Evolutionary conservation across 2,797 vertebrate genomes (phyloP), one percentile per base, ranked within the genome.

Genomic region (Momotus momota): DNA sequence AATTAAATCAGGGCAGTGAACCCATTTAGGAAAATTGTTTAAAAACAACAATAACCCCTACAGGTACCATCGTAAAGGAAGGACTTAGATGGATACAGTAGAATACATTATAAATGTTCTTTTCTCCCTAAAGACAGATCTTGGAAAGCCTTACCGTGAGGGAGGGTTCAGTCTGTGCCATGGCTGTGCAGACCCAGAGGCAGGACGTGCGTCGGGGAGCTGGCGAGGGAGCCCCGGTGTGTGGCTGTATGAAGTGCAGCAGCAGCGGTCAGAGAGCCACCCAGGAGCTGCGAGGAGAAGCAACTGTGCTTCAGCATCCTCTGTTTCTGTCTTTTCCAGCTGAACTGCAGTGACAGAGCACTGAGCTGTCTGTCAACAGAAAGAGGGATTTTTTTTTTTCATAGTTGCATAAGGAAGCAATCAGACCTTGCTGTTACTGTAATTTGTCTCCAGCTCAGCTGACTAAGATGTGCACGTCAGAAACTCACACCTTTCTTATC

Each of bases 321-420:
- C 19, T 5, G 7, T 20, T 41, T 43, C 78, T 85, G 70, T 51
- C 52, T 81, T 27, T 55, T 43, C 80, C 90, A 40, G 81, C 64
- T 15, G n/a, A 73, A 14, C 72, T 12, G 40, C 61, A 62, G 70
- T 12, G 10, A 40, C 48, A 49, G 7, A 77, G 26, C 78, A 81
- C 23, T 0, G 9, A 80, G 55, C 80, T 77, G 48, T 4, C 70
- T 93, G 70, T 48, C 88, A 88, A 62, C 18, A 84, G 54, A 94
- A 73, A 83, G 57, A 65, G 49, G 21, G 35, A 12, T 35, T 35
- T 46, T 38, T 45, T 38, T 45, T 31, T 41, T 74, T 45, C 43
- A 19, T 6, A 29, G 29, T 27, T 95, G 81, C 91, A 66, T 88
- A 86, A 96, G 78, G 66, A 91, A 94, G 81, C 58, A 73, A 79